Conservation (phyloP, 1,140 invertebrate genomes). For the Drosophila eugracilis region DNA sequence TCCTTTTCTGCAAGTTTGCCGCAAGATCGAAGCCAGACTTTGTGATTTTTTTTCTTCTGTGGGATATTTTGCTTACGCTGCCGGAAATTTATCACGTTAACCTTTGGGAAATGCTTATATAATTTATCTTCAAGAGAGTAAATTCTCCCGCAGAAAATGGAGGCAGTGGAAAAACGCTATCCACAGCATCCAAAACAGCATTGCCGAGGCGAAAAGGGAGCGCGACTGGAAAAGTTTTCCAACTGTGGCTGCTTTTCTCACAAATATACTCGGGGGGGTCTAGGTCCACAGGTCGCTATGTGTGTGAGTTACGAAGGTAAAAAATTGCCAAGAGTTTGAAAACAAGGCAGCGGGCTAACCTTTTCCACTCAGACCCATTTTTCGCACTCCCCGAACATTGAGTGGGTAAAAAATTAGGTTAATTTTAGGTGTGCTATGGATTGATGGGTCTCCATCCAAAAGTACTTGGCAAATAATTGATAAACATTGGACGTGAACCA, state of each 20-base stretch:
- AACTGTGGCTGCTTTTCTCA: constrained; percentile 47
- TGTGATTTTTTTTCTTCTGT: constrained; percentile 50
- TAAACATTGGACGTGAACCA: constrained; percentile 40
- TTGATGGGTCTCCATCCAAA: constrained; percentile 73
- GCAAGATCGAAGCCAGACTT: constrained; percentile 77
- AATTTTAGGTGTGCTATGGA: constrained; percentile 65
- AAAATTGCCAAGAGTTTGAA: constrained; percentile 69
- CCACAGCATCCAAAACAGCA: constrained; percentile 37
- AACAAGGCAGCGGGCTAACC: constrained; percentile 36
- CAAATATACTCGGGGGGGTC: constrained; percentile 72
- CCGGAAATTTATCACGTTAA: constrained; percentile 81
- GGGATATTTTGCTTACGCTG: constrained; percentile 79
- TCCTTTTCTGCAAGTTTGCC: constrained; percentile 54
- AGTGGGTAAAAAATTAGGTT: constrained; percentile 76
- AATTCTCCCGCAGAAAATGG: constrained; percentile 65
- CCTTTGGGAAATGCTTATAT: constrained; percentile 83
- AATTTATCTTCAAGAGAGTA: constrained; percentile 81
- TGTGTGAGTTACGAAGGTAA: constrained; percentile 51
- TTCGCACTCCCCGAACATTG: constrained; percentile 26
- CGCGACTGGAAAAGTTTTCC: constrained; percentile 61
- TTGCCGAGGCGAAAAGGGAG: constrained; percentile 8
- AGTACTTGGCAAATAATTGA: constrained; percentile 81
- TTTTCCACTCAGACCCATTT: constrained; percentile 15
- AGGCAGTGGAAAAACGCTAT: constrained; percentile 6
- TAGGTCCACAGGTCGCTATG: constrained; percentile 18